Base-by-base conservation (phyloP, 2,888 invertebrate species). In the Lasioglossum zephyrum region DNA sequence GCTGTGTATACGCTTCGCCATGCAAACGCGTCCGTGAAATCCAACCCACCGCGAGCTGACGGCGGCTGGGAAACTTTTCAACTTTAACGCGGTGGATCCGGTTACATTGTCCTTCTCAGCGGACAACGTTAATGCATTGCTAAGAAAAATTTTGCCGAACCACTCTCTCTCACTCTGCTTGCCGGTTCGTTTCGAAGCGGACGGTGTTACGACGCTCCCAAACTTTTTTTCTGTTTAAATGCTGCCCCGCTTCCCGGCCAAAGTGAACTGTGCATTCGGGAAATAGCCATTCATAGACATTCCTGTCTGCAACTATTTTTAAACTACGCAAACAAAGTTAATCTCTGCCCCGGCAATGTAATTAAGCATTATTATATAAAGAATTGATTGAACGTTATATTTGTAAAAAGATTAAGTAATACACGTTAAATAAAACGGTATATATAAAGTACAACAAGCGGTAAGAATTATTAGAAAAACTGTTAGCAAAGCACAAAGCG, bases 1-100 rank as follows among this genome's bases (percentile, higher is more conserved):
- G 49, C 74, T 69, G 75, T 81, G 80, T 76, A 75, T 69, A 66
- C 74, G 49, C 11, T n/a, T 26, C n/a, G 44, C 66, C 63, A 66
- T 83, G 82, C 80, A 87, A 88, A 82, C 49, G 63, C 31, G 57
- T 9, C 57, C n/a, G 57, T n/a, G 57, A 57, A 57, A 57, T 57
- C n/a, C n/a, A 57, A 57, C 11, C 11, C n/a, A n/a, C 57, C 57
- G 57, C n/a, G 57, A 57, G 57, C n/a, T 11, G 57, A 63, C 63
- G 26, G 31, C 63, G 26, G 63, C 63, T 16, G 47, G 73, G 18
- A 49, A 80, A 53, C 36, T 85, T 79, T 79, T 39, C 70, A 60
- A 85, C 63, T 79, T 77, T 47, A 75, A 69, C 70, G 6, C 41
- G 63, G 41, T 60, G 47, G 26, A 49, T 83, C 75, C 31, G 49